Evolutionary conservation across 2,888 invertebrate species (phyloP).

Genomic region (Caenorhabditis zanzibari): DNA sequence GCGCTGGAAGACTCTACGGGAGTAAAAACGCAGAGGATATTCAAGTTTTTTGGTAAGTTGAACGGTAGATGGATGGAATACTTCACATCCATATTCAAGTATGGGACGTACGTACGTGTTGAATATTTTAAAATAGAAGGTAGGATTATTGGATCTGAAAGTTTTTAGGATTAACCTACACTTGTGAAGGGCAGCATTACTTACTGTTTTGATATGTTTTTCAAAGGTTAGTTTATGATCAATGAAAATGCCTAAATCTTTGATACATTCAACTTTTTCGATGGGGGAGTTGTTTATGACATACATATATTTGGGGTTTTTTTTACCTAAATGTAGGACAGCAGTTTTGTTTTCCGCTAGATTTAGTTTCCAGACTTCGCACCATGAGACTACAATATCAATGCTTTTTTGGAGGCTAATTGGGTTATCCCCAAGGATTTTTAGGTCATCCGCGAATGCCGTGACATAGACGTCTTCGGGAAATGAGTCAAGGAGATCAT

Average conservation of each 20-base stretch:
- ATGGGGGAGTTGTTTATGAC: not conserved
- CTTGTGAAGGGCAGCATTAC: not conserved
- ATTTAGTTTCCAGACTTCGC: not conserved
- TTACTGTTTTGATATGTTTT: not conserved
- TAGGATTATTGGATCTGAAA: constrained; percentile 5
- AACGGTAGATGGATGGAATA: not conserved
- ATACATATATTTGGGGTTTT: not conserved
- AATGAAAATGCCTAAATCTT: not conserved
- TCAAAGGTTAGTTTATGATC: not conserved
- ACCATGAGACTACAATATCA: not conserved
- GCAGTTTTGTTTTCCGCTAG: constrained; percentile 12
- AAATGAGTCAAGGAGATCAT: not conserved
- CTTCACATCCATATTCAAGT: constrained; percentile 18
- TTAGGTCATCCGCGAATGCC: constrained; percentile 19
- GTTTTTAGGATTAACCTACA: not conserved
- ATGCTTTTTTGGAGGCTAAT: not conserved
- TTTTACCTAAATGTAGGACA: not conserved
- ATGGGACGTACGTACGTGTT: not conserved
- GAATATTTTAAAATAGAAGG: not conserved
- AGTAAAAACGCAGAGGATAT: not conserved
- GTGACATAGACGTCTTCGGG: not conserved
- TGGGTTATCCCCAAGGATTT: not conserved
- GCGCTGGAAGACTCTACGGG: not conserved
- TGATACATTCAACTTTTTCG: not conserved
- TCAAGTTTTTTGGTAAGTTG: not conserved